These are phyloP conservation scores for Altica lythri DNA, from an alignment of 2,888 invertebrate genomes.

Conservation along the genomic window DNA sequence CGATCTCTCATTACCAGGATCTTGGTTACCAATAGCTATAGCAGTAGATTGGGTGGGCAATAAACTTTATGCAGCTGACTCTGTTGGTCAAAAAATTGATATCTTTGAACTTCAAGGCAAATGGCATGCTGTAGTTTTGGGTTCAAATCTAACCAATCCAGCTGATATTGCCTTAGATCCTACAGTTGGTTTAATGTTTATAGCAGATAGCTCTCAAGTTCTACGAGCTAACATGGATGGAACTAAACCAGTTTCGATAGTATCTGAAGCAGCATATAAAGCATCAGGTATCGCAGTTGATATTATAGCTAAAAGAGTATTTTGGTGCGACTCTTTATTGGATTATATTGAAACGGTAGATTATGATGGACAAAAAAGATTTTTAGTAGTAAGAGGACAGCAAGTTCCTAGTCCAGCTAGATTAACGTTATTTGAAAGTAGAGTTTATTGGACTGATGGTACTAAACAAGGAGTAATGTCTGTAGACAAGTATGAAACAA, in stretches of 20 bases:
- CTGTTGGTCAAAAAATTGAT: constrained; percentile 91
- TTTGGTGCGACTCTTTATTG: constrained; percentile 94
- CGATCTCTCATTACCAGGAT: constrained; percentile 78
- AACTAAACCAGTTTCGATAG: constrained; percentile 78
- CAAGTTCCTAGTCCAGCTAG: constrained; percentile 86
- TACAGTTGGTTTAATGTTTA: constrained; percentile 83
- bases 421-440: constrained; percentile 81
- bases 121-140: constrained; percentile 88
- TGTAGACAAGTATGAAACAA: constrained; percentile 75
- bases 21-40: constrained; percentile 87
- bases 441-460: constrained; percentile 89
- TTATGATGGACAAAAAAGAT: constrained; percentile 84
- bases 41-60: constrained; percentile 98
- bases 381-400: constrained; percentile 79
- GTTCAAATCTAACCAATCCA: constrained; percentile 88
- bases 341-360: constrained; percentile 97
- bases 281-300: constrained; percentile 92
- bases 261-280: constrained; percentile 91
- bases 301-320: constrained; percentile 85
- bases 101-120: constrained; percentile 87
- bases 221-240: constrained; percentile 95
- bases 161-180: constrained; percentile 94
- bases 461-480: constrained; percentile 81
- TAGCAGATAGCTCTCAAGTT: constrained; percentile 83
- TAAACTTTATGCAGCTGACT: constrained; percentile 93